Evolutionary conservation across 2,888 invertebrate genomes (phyloP), one percentile per base, ranked within the genome.

Genomic region (Athripsodes cinereus): DNA sequence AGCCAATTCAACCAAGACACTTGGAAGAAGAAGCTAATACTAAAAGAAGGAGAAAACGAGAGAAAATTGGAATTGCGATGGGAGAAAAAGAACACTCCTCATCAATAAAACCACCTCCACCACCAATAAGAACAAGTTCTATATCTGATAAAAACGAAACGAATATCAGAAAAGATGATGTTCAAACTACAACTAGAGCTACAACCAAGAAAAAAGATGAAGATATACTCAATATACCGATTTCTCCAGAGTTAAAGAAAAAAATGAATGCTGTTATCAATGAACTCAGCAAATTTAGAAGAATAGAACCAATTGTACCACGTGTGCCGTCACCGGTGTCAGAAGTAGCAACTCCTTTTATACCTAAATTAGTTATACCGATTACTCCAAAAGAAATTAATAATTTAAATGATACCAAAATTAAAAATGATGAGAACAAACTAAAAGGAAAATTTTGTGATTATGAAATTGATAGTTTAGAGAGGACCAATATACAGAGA

Each of bases 181-280:
- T 5, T 5, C 2, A 34, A 35, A 22, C 5, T 6, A 8, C 22
- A 8, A 22, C 3, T 11, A 51, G 5, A 6, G 34, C 2, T 10
- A 35, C 8, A 3, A 26, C 6, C 10, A 60, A 49, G 34, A 59
- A 59, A 61, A 59, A 63, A 31, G 68, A 67, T 50, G 68, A 69
- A 60, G 72, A 74, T 55, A 72, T 73, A 11, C 67, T 69, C 40
- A 70, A 69, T 63, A 72, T 26, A 10, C 55, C 75, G 53, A 75
- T 82, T 57, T 76, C 78, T 44, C 76, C 75, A 49, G 78, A 81
- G 67, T 76, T 82, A 0, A 82, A 82, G 68, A 73, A 77, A 51
- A 82, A 81, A 67, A 83, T 83, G 83, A 78, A 81, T 66, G 82
- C 82, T 10, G 83, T 84, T 21, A 83, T 83, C 59, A 75, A 77